Evolutionary conservation across 2,797 vertebrate genomes (phyloP).

Genomic region (Rhodeus uyekii): DNA sequence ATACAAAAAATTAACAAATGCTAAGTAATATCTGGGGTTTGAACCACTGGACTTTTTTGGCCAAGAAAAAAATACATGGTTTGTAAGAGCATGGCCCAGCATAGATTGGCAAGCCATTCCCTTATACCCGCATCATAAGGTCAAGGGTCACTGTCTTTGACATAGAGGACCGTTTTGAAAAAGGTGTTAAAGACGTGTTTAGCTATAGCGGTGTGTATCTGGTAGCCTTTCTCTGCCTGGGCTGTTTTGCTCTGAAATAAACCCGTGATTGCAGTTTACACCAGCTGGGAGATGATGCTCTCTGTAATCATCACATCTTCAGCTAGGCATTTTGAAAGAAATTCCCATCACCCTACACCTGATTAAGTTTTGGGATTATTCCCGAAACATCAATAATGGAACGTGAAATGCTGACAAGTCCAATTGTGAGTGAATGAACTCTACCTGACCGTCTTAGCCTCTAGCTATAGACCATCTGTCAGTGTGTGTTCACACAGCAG

Average conservation of each 20-base stretch:
- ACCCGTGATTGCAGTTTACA: background rate
- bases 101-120: constrained; percentile 11
- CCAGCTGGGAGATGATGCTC: background rate
- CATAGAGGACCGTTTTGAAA: background rate
- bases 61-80: background rate
- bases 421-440: background rate
- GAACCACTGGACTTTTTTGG: background rate
- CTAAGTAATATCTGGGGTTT: background rate
- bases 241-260: background rate
- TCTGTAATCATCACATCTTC: background rate
- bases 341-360: background rate
- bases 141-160: background rate
- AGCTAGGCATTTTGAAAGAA: background rate
- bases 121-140: background rate
- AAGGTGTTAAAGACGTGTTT: background rate
- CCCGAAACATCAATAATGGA: background rate
- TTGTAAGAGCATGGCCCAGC: background rate
- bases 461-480: background rate
- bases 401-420: background rate
- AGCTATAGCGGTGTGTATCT: background rate
- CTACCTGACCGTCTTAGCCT: background rate
- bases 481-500: background rate
- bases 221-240: background rate
- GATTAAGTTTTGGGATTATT: background rate
- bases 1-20: too few relatives aligned